phyloP scores from a whole-genome alignment of 2,797 vertebrate genomes.

The Myotis myotis region DNA sequence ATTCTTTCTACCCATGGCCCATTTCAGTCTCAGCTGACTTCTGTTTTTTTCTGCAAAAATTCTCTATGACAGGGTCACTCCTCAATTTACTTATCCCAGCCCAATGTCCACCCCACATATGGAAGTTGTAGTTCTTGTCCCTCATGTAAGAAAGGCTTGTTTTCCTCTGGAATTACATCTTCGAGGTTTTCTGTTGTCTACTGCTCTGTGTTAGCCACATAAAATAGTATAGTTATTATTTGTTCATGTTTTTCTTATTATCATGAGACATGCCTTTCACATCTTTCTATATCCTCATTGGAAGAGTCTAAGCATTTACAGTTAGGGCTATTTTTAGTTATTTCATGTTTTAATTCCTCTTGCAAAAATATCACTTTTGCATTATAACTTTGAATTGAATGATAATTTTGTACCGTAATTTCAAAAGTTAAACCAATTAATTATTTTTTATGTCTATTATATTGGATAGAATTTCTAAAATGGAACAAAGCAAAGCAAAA shows the following conservation, averaged over 20 bases:
- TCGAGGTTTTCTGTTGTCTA: neutral
- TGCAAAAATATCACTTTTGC: neutral
- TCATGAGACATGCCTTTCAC: neutral
- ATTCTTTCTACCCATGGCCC: neutral
- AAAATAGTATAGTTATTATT: neutral
- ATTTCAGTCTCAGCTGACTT: neutral
- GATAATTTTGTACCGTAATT: neutral
- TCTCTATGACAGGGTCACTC: neutral
- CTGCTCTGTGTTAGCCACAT: neutral
- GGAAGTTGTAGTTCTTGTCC: neutral
- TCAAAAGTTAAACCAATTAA: neutral
- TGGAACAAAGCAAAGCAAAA: conserved; percentile 22
- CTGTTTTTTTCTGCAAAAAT: neutral
- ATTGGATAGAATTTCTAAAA: conserved; percentile 1
- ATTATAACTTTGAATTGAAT: neutral
- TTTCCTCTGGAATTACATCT: neutral
- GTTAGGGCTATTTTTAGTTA: neutral
- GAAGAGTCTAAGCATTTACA: neutral
- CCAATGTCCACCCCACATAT: neutral
- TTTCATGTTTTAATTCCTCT: neutral
- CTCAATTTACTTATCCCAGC: neutral
- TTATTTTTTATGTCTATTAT: neutral
- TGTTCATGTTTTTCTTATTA: neutral
- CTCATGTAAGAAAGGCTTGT: neutral
- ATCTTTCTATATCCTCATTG: neutral